Conservation (phyloP, 2,888 invertebrate genomes). For the Tetranychus truncatus region DNA sequence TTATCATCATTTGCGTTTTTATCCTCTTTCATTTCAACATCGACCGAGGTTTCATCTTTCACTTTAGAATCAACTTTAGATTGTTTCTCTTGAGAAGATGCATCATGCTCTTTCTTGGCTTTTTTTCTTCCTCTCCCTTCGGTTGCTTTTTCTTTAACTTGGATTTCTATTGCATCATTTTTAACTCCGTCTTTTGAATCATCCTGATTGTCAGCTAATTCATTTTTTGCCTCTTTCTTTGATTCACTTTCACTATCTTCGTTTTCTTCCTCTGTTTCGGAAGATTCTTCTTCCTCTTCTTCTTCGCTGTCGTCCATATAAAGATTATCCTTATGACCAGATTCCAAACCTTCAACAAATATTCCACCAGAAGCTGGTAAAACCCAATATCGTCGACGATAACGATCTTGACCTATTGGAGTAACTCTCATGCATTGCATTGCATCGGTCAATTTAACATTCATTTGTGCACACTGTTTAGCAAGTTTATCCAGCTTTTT, state of each 20-base stretch:
- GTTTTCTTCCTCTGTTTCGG: constrained; percentile 30
- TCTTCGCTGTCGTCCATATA: constrained; percentile 27
- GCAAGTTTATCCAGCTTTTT: constrained; percentile 67
- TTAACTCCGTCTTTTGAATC: constrained; percentile 23
- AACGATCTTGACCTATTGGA: constrained; percentile 80
- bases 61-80: constrained; percentile 17
- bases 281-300: constrained; percentile 38
- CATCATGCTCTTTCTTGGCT: constrained; percentile 21
- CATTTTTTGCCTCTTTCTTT: not conserved
- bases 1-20: constrained; percentile 17
- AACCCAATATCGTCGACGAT: constrained; percentile 79
- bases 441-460: constrained; percentile 49
- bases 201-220: constrained; percentile 29
- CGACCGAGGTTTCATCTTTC: constrained; percentile 28
- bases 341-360: constrained; percentile 77
- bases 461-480: constrained; percentile 37
- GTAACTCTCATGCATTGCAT: constrained; percentile 58
- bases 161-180: not conserved
- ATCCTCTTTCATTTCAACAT: constrained; percentile 23
- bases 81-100: constrained; percentile 20
- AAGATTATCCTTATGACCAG: constrained; percentile 34
- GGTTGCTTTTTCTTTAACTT: not conserved
- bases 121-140: constrained; percentile 16
- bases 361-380: constrained; percentile 74
- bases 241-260: constrained; percentile 14